Conservation (phyloP, 2,888 invertebrate genomes). For the Alcis repandata region DNA sequence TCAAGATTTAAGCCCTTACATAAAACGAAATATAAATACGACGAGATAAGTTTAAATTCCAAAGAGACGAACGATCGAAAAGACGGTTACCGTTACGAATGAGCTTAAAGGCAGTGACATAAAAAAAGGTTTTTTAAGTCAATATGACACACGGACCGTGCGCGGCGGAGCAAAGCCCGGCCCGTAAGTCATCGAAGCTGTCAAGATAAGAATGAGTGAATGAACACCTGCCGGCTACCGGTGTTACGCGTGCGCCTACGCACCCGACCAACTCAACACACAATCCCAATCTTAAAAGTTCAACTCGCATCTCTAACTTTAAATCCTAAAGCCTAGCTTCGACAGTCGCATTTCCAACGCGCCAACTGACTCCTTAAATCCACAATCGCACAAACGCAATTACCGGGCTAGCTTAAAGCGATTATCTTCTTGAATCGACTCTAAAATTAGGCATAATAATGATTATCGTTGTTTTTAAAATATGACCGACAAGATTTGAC, state of each 20-base stretch:
- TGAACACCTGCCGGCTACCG: slow-evolving; percentile 85
- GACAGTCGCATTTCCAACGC: slow-evolving; percentile 63
- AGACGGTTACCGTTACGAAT: slow-evolving; percentile 84
- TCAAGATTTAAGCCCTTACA: slow-evolving; percentile 69
- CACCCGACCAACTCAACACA: slow-evolving; percentile 64
- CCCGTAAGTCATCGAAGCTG: slow-evolving; percentile 85
- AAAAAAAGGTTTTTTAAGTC: slow-evolving; percentile 72
- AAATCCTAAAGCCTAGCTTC: slow-evolving; percentile 53
- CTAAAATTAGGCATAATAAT: slow-evolving; percentile 82
- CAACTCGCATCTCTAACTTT: slow-evolving; percentile 49
- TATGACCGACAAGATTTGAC: slow-evolving; percentile 73
- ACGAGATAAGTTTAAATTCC: slow-evolving; percentile 76
- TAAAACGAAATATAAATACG: slow-evolving; percentile 66
- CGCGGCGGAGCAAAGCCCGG: slow-evolving; percentile 61
- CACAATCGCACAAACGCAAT: slow-evolving; percentile 66
- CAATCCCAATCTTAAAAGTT: slow-evolving; percentile 65
- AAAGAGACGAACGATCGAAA: slow-evolving; percentile 73
- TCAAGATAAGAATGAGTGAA: slow-evolving; percentile 86
- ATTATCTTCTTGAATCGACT: slow-evolving; percentile 79
- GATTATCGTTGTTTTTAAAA: slow-evolving; percentile 80
- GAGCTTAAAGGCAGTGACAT: slow-evolving; percentile 78
- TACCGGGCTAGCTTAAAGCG: slow-evolving; percentile 69
- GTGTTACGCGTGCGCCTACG: slow-evolving; percentile 83
- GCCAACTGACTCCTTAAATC: slow-evolving; percentile 49
- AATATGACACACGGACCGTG: slow-evolving; percentile 74